Conservation (phyloP, 2,113 vertebrate genomes). For the Hypanus sabinus region DNA sequence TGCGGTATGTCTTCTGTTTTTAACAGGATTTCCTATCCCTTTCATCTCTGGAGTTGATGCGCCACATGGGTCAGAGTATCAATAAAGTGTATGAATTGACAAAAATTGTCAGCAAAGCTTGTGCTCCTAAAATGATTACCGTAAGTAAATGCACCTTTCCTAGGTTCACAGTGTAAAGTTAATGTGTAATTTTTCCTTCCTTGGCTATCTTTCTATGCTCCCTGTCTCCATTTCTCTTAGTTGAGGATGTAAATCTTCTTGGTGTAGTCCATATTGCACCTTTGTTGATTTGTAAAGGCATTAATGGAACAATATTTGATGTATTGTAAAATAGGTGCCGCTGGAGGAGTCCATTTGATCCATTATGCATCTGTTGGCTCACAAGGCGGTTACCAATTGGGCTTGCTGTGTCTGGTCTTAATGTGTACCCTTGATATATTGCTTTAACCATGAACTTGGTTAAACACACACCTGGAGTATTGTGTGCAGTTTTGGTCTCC, state of each 20-base stretch:
- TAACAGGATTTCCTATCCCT: slow-evolving; percentile 65
- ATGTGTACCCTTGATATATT: too few species aligned
- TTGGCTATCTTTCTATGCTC: background rate
- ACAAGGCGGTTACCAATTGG: background rate
- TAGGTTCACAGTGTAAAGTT: background rate
- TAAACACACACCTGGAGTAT: too few species aligned
- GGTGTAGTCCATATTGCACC: background rate
- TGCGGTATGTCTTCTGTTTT: slow-evolving; percentile 34
- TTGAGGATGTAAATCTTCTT: background rate
- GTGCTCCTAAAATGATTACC: slow-evolving; percentile 65
- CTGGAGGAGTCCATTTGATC: background rate
- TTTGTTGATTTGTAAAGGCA: background rate
- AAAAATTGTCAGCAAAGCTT: slow-evolving; percentile 57
- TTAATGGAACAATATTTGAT: background rate
- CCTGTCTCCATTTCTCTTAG: background rate
- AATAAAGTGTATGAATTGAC: slow-evolving; percentile 58
- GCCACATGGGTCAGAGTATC: slow-evolving; percentile 62
- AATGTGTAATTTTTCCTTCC: background rate
- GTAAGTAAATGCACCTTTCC: slow-evolving; percentile 47
- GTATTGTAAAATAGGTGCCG: too few species aligned
- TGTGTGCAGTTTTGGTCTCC: too few species aligned
- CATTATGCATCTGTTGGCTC: background rate
- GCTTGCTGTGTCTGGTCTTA: background rate
- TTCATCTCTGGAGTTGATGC: slow-evolving; percentile 65
- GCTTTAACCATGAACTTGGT: too few species aligned